These are phyloP conservation scores for Chelmon rostratus DNA, from an alignment of 2,797 vertebrate species.

Conservation along the genomic window DNA sequence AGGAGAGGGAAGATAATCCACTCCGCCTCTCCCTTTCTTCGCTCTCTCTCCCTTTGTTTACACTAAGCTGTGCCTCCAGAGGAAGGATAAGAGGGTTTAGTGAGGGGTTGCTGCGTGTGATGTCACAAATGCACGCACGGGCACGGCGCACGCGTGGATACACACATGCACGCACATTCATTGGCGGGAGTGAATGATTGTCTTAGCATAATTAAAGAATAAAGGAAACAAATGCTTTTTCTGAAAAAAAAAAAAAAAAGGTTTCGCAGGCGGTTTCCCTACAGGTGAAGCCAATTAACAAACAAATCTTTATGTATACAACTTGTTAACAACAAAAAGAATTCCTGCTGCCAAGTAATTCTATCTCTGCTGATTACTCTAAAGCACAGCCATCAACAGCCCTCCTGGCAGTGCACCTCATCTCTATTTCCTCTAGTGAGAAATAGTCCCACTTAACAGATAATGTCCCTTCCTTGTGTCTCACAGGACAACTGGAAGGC, in stretches of 20 bases:
- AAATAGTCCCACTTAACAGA: conserved; percentile 55
- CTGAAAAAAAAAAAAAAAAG: conserved; percentile 27
- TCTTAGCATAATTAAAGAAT: conserved; percentile 36
- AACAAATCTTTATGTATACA: conserved; percentile 17
- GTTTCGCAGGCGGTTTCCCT: conserved; percentile 1
- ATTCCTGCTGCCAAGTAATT: conserved; percentile 12
- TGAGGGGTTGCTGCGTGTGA: conserved; percentile 72
- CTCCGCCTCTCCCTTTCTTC: conserved; percentile 73
- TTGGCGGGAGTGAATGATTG: conserved; percentile 21
- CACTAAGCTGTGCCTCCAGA: conserved; percentile 82
- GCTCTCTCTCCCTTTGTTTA: conserved; percentile 79
- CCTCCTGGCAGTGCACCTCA: conserved; percentile 37
- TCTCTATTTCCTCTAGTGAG: conserved; percentile 58
- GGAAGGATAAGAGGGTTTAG: conserved; percentile 83
- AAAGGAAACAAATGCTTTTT: conserved; percentile 38
- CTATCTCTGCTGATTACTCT: conserved; percentile 30
- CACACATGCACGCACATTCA: conserved; percentile 22
- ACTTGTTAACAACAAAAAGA: conserved; percentile 14
- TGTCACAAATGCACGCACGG: conserved; percentile 61
- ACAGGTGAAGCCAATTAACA: conserved; percentile 46
- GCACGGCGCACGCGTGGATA: conserved; percentile 15
- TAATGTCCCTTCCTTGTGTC: conserved; percentile 66
- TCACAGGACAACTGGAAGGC: conserved; percentile 51
- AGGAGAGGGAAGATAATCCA: conserved; percentile 80
- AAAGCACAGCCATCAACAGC: conserved; percentile 37